phyloP scores from a whole-genome alignment of 2,113 vertebrate species.

The Zingel zingel region DNA sequence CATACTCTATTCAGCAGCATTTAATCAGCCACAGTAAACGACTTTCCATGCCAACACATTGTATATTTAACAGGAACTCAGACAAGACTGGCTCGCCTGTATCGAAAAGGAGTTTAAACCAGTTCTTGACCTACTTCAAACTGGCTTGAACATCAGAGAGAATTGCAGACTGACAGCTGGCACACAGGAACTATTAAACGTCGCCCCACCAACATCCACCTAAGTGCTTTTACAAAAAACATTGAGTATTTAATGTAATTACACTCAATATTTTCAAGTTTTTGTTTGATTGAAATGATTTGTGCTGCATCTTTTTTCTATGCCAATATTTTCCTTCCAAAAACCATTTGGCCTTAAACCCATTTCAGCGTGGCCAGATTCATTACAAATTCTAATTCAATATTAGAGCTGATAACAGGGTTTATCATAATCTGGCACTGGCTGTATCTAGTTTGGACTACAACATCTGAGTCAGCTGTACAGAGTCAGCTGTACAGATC shows the following conservation, averaged over 20 bases:
- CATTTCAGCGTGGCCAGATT: conserved; percentile 12
- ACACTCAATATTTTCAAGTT: neutral
- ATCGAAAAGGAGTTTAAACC: conserved; percentile 17
- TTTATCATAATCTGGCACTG: neutral
- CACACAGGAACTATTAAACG: neutral
- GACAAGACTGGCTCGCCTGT: neutral
- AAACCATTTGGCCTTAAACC: conserved; percentile 3
- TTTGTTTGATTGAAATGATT: neutral
- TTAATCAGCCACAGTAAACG: neutral
- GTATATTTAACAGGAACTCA: conserved; percentile 19
- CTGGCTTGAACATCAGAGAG: conserved; percentile 31
- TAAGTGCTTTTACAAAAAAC: neutral
- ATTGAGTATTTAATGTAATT: neutral
- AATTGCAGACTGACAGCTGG: conserved; percentile 26
- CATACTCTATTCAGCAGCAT: neutral
- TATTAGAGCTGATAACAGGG: neutral
- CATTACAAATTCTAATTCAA: conserved; percentile 6
- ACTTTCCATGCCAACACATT: neutral
- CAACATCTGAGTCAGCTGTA: neutral
- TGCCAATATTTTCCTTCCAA: conserved; percentile 1
- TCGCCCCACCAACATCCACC: neutral
- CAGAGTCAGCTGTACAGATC: conserved; percentile 1
- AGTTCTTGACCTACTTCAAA: conserved; percentile 25
- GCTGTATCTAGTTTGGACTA: neutral
- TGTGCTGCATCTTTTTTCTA: neutral